Evolutionary conservation across 35 echinoderm and acorn worm species (phyloP).

Genomic region (Stichopus chloronotus): DNA sequence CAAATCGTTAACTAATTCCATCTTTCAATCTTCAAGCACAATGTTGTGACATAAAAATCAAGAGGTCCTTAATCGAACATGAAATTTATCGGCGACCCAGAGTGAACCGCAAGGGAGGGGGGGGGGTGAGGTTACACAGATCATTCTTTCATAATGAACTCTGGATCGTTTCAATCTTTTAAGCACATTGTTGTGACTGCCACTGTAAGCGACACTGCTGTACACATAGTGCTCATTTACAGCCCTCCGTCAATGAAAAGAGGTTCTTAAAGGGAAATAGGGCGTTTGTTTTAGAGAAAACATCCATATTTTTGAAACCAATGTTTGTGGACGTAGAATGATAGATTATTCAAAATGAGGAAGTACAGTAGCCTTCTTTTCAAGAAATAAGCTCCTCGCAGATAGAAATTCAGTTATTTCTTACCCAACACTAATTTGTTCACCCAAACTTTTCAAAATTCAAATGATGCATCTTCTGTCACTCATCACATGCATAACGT

Average conservation of each 20-base stretch:
- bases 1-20: no score
- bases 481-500: no score
- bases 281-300: no score
- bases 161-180: conserved; percentile 18
- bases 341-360: no score
- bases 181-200: conserved; percentile 10
- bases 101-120: background rate
- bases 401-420: no score
- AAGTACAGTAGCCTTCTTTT: no score
- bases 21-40: background rate
- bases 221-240: conserved; percentile 15
- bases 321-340: no score
- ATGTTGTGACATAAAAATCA: background rate
- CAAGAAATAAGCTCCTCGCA: no score
- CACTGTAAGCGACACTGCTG: background rate
- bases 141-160: conserved; percentile 22
- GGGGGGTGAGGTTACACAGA: background rate
- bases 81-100: conserved; percentile 5
- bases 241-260: background rate
- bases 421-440: no score
- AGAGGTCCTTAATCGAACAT: background rate
- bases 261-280: background rate
- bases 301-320: no score
- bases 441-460: no score
- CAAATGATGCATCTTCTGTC: no score